phyloP scores from a whole-genome alignment of 2,888 invertebrate species.

The Brenthis hecate region DNA sequence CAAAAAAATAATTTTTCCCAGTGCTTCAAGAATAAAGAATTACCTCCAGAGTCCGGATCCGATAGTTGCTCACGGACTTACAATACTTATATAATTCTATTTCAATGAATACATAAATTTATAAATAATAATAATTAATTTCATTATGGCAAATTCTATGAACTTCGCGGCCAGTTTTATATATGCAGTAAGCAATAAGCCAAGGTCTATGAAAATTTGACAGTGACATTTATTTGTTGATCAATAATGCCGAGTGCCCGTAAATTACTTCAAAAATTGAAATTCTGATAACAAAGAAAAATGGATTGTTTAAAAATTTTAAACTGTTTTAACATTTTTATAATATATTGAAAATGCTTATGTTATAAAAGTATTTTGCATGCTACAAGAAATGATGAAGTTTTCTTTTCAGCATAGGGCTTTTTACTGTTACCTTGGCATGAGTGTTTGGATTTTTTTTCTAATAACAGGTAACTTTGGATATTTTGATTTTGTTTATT shows the following conservation, averaged over 20 bases:
- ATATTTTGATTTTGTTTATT: background rate
- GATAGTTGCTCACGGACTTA: no score
- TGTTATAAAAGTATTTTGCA: constrained; percentile 27
- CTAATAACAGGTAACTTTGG: constrained; percentile 22
- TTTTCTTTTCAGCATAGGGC: constrained; percentile 87
- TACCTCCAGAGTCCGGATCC: no score
- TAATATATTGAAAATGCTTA: background rate
- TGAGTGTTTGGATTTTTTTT: constrained; percentile 86
- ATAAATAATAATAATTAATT: no score
- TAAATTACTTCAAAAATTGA: background rate
- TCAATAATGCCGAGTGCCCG: constrained; percentile 30
- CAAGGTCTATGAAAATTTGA: background rate
- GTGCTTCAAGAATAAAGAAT: no score
- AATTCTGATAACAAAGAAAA: constrained; percentile 11
- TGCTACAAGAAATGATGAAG: constrained; percentile 69
- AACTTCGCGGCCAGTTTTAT: no score
- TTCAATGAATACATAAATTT: no score
- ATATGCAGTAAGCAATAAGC: background rate
- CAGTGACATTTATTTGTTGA: constrained; percentile 34
- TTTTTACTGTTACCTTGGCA: constrained; percentile 90
- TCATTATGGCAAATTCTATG: no score
- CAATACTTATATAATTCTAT: no score
- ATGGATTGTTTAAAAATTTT: background rate
- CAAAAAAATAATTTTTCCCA: no score
- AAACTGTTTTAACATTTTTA: background rate